Base-by-base conservation (phyloP, 1,140 invertebrate genomes). In the Fopius arisanus region DNA sequence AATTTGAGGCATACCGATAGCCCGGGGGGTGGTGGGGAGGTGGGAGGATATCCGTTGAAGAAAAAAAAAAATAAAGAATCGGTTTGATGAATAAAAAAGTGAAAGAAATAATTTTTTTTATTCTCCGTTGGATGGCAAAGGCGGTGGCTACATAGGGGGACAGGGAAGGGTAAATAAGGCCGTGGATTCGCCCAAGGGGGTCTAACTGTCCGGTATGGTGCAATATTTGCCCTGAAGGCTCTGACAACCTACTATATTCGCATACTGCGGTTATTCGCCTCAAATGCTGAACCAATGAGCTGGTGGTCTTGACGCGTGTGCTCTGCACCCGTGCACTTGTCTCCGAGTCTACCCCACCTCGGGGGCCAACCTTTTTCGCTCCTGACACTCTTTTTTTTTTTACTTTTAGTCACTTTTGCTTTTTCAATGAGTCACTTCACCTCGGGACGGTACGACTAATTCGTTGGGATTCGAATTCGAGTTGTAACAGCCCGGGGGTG, bases 111-210 rank as follows among this genome's bases (percentile, higher is more conserved):
- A n/a, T n/a, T n/a, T 62, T 62, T 62, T 14, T 48, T 48, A 48
- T 3, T 37, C 12, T 37, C 12, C 19, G 16, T 21, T 54, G 31
- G 28, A 31, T 37, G 33, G 33, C 33, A 37, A 21, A 67, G 31
- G 37, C 37, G 29, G 66, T 72, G 65, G 65, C 67, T 59, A 54
- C 74, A 14, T 37, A 63, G 48, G 54, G 41, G 62, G 40, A 23
- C 37, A 70, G 73, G 75, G 70, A 80, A 81, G 85, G 85, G 82
- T 86, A 86, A 87, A 87, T 87, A 87, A 86, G 86, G 85, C 83
- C 85, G 85, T 67, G 75, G 81, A 81, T 87, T 86, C 77, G 86
- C 86, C 86, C 84, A 86, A 87, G 86, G 86, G 86, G 85, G 84
- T 88, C 79, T 83, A 84, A 84, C 84, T 83, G 80, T 81, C 54